Conservation (phyloP, 1,140 invertebrate genomes). For the Rhopalosiphum padi region DNA sequence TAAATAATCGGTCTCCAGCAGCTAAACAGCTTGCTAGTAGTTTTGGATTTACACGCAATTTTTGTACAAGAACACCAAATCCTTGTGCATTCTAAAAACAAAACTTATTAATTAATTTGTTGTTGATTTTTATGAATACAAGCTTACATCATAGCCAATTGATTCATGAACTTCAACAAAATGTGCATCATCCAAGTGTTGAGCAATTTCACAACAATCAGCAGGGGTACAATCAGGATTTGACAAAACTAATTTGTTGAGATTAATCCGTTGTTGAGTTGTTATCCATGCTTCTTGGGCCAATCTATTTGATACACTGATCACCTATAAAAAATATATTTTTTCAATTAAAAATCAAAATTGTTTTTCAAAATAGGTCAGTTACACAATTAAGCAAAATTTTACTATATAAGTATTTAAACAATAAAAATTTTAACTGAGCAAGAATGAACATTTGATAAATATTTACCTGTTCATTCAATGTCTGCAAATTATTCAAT, state of each 20-base stretch:
- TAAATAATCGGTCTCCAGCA: constrained; percentile 75
- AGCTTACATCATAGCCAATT: constrained; percentile 76
- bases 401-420: not conserved
- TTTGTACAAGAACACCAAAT: constrained; percentile 80
- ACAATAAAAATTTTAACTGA: not conserved
- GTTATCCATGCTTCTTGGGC: constrained; percentile 87
- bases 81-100: constrained; percentile 69
- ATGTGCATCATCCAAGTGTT: constrained; percentile 77
- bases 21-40: constrained; percentile 81
- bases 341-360: not conserved
- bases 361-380: not conserved
- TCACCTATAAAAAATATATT: constrained; percentile 65
- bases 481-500: constrained; percentile 73
- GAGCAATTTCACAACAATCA: constrained; percentile 78
- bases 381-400: not conserved
- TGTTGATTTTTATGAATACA: constrained; percentile 47
- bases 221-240: constrained; percentile 76
- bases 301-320: constrained; percentile 70
- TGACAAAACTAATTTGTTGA: constrained; percentile 80
- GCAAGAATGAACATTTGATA: not conserved
- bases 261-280: constrained; percentile 83
- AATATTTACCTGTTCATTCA: constrained; percentile 74
- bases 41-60: constrained; percentile 79
- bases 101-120: constrained; percentile 54
- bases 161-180: constrained; percentile 91